Evolutionary conservation across 2,888 invertebrate species (phyloP).

Genomic region (Aspidiotus rigidus): DNA sequence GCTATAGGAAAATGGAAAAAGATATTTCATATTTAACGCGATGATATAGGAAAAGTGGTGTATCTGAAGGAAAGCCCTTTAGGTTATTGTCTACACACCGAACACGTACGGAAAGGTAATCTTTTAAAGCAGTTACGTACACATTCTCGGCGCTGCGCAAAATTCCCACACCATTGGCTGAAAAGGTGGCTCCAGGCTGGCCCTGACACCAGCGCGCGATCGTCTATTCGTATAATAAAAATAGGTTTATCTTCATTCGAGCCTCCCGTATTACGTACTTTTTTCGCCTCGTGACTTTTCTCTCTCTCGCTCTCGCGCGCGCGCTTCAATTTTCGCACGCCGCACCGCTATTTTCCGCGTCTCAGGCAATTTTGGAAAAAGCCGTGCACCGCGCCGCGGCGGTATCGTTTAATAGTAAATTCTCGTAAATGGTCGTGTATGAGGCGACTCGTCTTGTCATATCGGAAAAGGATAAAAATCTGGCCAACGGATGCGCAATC

Average conservation of each 20-base stretch:
- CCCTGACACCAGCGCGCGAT: conserved; percentile 25
- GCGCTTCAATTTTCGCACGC: too few relatives aligned
- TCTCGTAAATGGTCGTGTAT: conserved; percentile 17
- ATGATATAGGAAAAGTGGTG: neutral
- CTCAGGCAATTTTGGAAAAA: conserved; percentile 2
- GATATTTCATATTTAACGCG: conserved; percentile 2
- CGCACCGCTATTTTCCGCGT: neutral
- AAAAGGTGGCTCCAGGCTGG: conserved; percentile 32
- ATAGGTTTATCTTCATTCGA: conserved; percentile 28
- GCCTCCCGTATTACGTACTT: conserved; percentile 26
- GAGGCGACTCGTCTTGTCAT: conserved; percentile 23
- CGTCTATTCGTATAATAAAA: conserved; percentile 30
- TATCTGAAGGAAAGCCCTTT: neutral
- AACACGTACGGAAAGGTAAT: conserved; percentile 4
- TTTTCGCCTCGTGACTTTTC: neutral
- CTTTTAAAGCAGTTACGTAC: conserved; percentile 4
- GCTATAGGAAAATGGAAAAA: neutral
- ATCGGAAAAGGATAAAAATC: conserved; percentile 31
- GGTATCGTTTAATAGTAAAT: conserved; percentile 27
- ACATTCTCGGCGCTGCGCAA: neutral
- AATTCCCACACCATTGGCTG: neutral
- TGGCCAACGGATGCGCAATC: conserved; percentile 32
- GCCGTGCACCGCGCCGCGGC: neutral
- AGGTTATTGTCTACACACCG: conserved; percentile 2
- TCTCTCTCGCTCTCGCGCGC: too few relatives aligned